Evolutionary conservation across 2,888 invertebrate species (phyloP), one percentile per base, ranked within the genome.

Genomic region (Brachycybe producta): DNA sequence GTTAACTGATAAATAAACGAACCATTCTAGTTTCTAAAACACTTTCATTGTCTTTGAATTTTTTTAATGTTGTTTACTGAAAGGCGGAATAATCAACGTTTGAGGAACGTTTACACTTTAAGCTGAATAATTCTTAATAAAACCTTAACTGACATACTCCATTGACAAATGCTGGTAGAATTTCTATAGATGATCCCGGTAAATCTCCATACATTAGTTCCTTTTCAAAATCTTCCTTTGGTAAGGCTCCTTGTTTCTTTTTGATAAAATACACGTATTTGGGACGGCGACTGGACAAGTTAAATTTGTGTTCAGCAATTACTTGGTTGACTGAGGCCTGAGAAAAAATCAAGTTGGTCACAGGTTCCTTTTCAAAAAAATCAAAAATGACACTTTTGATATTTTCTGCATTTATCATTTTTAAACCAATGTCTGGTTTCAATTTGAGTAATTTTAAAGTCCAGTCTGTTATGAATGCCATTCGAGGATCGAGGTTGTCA

Each of bases 241-340:
- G 43, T 5, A 50, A 17, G 5, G 27, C 30, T 7, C 50, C 23
- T 5, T 42, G 50, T 8, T 23, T 8, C 26, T 19, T 28, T 17
- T 50, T 50, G 7, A 50, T 44, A 27, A 50, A 50, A 34, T 50
- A 50, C 34, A 50, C 35, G 23, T 17, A 42, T 21, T 46, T 50
- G 3, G 43, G 26, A n/a, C 28, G 28, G n/a, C 36, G 44, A 36
- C 24, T 35, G n/a, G 30, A 23, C 8, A 34, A 44, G n/a, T n/a
- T n/a, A 21, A 50, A 50, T 7, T 32, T 19, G 13, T 27, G 42
- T 13, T 50, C 50, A 1, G 44, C 50, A 15, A 28, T 32, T 35
- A 50, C 11, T 24, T 48, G 48, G 19, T 44, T 44, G 7, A 34
- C 44, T 23, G 35, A 34, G 5, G 24, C 36, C 11, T 19, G 36